Evolutionary conservation across 2,113 vertebrate genomes (phyloP).

Genomic region (Peromyscus leucopus): DNA sequence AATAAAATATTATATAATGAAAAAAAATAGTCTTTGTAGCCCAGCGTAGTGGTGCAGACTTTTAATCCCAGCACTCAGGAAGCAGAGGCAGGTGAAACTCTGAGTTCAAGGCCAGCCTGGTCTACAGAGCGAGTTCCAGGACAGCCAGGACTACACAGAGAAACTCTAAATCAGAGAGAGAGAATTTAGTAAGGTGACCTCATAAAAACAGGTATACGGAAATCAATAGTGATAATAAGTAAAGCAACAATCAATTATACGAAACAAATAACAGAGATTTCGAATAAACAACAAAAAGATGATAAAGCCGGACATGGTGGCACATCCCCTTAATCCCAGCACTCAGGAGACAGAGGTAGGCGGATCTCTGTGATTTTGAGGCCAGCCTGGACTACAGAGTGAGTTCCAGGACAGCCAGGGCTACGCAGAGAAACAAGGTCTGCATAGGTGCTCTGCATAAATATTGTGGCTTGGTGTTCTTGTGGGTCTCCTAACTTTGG

Average conservation of each 20-base stretch:
- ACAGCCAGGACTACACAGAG: not conserved
- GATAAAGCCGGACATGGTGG: not conserved
- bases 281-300: not conserved
- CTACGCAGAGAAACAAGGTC: not conserved
- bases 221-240: not conserved
- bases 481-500: not conserved
- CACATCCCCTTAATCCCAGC: not conserved
- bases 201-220: not conserved
- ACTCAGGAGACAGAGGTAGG: not conserved
- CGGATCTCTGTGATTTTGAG: not conserved
- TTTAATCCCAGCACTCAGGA: not conserved
- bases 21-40: not conserved
- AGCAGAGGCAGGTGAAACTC: not conserved
- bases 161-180: not conserved
- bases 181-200: not conserved
- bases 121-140: not conserved
- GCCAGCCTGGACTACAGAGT: not conserved
- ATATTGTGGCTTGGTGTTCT: not conserved
- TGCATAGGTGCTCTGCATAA: not conserved
- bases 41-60: not conserved
- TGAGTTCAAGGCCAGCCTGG: not conserved
- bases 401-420: not conserved
- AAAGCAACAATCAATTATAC: not conserved
- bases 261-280: not conserved
- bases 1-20: conserved; percentile 75